Percentiles rank a stretch among this genome's conserved stretches.
Conservation (phyloP, 2,797 vertebrate genomes). For the Liasis olivaceus region DNA sequence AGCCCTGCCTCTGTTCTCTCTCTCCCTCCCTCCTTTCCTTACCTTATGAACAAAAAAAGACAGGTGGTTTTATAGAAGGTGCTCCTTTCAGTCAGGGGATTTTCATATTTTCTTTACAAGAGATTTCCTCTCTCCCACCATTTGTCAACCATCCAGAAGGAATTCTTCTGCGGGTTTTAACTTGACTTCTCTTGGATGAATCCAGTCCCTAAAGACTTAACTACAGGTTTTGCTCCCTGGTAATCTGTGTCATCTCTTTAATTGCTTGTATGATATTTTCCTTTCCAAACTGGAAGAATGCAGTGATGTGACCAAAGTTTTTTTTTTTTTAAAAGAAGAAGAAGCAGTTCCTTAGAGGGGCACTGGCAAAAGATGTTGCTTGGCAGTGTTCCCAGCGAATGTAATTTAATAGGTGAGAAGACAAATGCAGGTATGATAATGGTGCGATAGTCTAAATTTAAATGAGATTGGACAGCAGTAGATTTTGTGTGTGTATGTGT, state of each 20-base stretch:
- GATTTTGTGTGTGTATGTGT: neutral
- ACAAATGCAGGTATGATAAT: constrained; percentile 56
- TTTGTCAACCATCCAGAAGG: constrained; percentile 26
- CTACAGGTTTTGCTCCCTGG: constrained; percentile 36
- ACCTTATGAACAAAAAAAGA: neutral
- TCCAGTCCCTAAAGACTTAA: constrained; percentile 40
- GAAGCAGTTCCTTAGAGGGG: constrained; percentile 48
- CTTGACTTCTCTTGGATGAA: constrained; percentile 46
- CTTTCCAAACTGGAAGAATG: constrained; percentile 23
- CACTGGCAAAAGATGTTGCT: constrained; percentile 54
- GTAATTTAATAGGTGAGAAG: constrained; percentile 71
- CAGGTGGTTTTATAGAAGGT: constrained; percentile 13
- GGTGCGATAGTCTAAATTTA: constrained; percentile 62
- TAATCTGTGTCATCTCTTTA: constrained; percentile 51
- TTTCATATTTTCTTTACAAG: constrained; percentile 30
- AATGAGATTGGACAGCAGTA: constrained; percentile 33
- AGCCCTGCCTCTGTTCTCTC: neutral
- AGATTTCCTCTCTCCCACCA: constrained; percentile 36
- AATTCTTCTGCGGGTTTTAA: constrained; percentile 15
- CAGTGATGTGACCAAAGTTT: constrained; percentile 38
- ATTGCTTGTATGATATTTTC: constrained; percentile 48
- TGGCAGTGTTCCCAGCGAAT: constrained; percentile 63
- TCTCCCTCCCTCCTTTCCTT: rapidly evolving
- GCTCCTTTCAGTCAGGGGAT: neutral
- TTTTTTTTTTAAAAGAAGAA: neutral